These are phyloP conservation scores for Cheirogaleus major DNA, from an alignment of 2,797 vertebrate genomes.

Conservation along the genomic window DNA sequence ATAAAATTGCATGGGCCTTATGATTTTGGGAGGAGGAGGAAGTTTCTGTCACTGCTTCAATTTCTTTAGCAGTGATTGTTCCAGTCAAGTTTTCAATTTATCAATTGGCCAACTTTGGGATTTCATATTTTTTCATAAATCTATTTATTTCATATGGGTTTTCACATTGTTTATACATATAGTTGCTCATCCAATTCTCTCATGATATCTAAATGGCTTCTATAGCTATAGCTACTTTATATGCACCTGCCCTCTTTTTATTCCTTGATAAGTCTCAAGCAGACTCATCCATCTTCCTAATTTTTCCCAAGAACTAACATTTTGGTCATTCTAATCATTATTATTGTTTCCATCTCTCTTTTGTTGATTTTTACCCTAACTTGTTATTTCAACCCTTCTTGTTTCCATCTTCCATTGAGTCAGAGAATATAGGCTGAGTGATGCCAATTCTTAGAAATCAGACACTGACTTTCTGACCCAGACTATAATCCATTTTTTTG, in stretches of 20 bases:
- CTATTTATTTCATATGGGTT: background rate
- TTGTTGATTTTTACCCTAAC: background rate
- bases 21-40: background rate
- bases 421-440: background rate
- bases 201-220: background rate
- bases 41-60: background rate
- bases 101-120: background rate
- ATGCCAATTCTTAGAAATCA: constrained; percentile 13
- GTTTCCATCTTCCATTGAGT: background rate
- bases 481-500: background rate
- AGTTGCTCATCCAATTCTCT: background rate
- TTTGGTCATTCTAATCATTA: background rate
- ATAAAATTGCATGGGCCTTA: background rate
- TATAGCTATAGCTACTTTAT: background rate
- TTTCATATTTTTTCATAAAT: background rate
- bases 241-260: background rate
- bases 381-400: constrained; percentile 27
- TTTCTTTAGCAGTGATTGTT: background rate
- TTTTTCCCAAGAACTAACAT: constrained; percentile 20
- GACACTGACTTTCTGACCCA: background rate
- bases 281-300: background rate
- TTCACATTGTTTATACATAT: background rate
- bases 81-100: background rate
- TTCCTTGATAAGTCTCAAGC: background rate
- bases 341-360: background rate